phyloP scores from a whole-genome alignment of 2,113 vertebrate species.

The Crotalus viridis region DNA sequence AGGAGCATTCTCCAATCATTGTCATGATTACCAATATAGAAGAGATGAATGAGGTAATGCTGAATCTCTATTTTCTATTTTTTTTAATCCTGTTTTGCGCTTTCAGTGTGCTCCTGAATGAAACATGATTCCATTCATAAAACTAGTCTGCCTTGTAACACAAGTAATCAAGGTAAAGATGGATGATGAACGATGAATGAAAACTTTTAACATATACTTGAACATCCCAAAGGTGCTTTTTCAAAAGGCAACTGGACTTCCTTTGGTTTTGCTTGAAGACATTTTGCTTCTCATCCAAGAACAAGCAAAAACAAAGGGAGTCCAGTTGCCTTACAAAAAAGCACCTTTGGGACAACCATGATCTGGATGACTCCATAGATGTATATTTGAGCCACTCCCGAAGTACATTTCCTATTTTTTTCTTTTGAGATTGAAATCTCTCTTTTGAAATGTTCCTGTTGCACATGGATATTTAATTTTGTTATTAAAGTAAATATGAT shows the following conservation, averaged over 20 bases:
- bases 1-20: conserved; percentile 90
- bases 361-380: background rate
- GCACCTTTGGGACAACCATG: background rate
- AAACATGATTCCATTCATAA: conserved; percentile 10
- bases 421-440: background rate
- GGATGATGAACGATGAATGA: background rate
- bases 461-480: background rate
- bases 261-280: background rate
- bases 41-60: conserved; percentile 94
- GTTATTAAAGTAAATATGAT: background rate
- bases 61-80: conserved; percentile 24
- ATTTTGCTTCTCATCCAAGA: no score
- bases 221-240: background rate
- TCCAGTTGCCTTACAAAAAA: background rate
- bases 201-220: background rate
- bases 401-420: background rate
- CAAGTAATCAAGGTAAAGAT: conserved; percentile 14
- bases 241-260: background rate
- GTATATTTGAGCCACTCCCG: background rate
- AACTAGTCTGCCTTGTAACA: conserved; percentile 11
- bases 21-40: conserved; percentile 99
- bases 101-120: background rate
- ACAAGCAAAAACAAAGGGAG: background rate
- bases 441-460: background rate
- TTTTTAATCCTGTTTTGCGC: background rate